A percentile compares a stretch with the other conserved stretches of the same genome.
phyloP scores from a whole-genome alignment of 2,888 invertebrate species.

The Dryadula phaetusa region DNA sequence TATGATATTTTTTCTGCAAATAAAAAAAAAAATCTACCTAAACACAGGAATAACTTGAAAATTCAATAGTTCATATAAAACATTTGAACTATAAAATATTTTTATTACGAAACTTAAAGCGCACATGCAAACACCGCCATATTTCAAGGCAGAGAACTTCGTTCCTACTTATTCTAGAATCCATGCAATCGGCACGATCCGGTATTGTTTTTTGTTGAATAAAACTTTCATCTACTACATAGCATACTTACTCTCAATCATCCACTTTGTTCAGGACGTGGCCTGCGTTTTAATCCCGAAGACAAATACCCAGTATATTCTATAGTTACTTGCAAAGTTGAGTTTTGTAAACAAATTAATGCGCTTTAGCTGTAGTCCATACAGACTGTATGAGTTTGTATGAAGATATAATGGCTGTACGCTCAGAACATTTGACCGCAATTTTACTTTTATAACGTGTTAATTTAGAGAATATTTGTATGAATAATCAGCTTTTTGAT shows the following conservation, averaged over 20 bases:
- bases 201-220: constrained; percentile 43
- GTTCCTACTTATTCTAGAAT: constrained; percentile 6
- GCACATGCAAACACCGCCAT: not conserved
- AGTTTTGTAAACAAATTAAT: constrained; percentile 30
- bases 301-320: constrained; percentile 30
- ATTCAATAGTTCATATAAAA: not conserved
- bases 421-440: not conserved
- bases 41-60: not conserved
- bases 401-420: constrained; percentile 9
- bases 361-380: constrained; percentile 2
- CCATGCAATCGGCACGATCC: constrained; percentile 36
- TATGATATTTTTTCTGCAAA: no score
- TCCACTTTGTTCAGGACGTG: constrained; percentile 44
- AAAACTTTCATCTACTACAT: constrained; percentile 39
- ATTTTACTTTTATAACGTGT: not conserved
- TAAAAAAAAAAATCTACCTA: no score
- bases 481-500: no score
- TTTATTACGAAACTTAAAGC: constrained; percentile 13
- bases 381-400: not conserved
- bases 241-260: constrained; percentile 45
- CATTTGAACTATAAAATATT: not conserved
- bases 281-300: constrained; percentile 35
- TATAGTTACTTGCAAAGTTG: constrained; percentile 14
- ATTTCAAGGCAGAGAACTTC: constrained; percentile 11
- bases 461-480: not conserved